A percentile compares a stretch with the other conserved stretches of the same genome.
Conservation (phyloP, 2,888 invertebrate genomes). For the Lottia scabra region DNA sequence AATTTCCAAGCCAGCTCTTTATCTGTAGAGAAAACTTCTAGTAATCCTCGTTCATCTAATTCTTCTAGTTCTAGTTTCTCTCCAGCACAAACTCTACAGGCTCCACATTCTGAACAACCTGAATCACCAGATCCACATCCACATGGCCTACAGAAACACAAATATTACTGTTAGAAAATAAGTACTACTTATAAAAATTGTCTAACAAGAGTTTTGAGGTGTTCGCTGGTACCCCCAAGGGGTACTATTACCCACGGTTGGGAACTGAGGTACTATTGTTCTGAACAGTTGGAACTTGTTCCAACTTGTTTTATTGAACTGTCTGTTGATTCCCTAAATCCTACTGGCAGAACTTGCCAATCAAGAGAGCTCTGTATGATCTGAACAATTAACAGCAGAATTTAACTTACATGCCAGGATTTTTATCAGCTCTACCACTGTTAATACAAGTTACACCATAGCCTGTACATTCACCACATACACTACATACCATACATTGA, state of each 20-base stretch:
- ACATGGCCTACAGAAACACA: slow-evolving; percentile 78
- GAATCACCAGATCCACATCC: slow-evolving; percentile 96
- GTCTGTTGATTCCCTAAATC: too few relatives aligned
- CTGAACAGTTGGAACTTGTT: too few relatives aligned
- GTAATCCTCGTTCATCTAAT: slow-evolving; percentile 56
- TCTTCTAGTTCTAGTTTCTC: slow-evolving; percentile 59
- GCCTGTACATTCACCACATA: slow-evolving; percentile 94
- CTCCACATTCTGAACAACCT: slow-evolving; percentile 92
- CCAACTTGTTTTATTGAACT: too few relatives aligned
- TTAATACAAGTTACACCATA: slow-evolving; percentile 87
- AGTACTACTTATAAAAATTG: too few relatives aligned
- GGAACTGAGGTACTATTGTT: too few relatives aligned
- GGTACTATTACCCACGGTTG: too few relatives aligned
- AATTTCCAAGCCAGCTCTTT: slow-evolving; percentile 31
- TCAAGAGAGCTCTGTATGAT: too few relatives aligned
- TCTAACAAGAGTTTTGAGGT: too few relatives aligned
- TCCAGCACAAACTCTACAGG: slow-evolving; percentile 88
- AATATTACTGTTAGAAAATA: too few relatives aligned
- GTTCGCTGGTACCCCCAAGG: too few relatives aligned
- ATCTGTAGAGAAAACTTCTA: slow-evolving; percentile 52
- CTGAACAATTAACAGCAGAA: too few relatives aligned
- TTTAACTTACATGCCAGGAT: slow-evolving; percentile 84
- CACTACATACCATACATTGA: slow-evolving; percentile 88
- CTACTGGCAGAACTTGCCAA: too few relatives aligned
- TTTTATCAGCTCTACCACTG: slow-evolving; percentile 79